A percentile compares a stretch with the other conserved stretches of the same genome.
phyloP scores from a whole-genome alignment of 2,113 vertebrate species.

The Terrapene triunguis region DNA sequence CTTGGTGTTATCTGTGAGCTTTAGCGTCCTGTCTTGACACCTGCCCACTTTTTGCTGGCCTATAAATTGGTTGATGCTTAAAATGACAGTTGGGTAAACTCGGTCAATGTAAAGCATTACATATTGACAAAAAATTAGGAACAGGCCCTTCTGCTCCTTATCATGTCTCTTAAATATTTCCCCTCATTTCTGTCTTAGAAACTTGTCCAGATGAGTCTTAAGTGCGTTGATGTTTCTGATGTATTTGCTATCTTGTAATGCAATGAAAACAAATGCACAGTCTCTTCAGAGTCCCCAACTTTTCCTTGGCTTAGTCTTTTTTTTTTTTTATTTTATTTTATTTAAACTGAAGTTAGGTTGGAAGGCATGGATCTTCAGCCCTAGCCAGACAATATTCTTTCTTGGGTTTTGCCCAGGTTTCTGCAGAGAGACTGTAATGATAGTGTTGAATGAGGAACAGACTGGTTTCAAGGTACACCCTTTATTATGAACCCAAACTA shows the following conservation, averaged over 20 bases:
- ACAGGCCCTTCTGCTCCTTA: background rate
- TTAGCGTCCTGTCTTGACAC: background rate
- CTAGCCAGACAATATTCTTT: conserved; percentile 61
- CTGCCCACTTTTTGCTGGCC: background rate
- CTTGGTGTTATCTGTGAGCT: background rate
- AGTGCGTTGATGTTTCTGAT: conserved; percentile 15
- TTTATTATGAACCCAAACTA: background rate
- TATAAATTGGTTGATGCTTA: background rate
- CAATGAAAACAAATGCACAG: conserved; percentile 20
- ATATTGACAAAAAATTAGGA: background rate
- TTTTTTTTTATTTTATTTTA: background rate
- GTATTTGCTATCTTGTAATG: conserved; percentile 37
- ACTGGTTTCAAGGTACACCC: background rate
- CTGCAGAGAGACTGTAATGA: conserved; percentile 71
- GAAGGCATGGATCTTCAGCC: conserved; percentile 66
- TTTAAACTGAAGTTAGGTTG: conserved; percentile 9
- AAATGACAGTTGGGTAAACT: background rate
- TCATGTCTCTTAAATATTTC: background rate
- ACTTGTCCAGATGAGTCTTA: background rate
- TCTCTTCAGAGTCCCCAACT: conserved; percentile 45
- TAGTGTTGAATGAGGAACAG: conserved; percentile 63
- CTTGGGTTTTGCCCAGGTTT: conserved; percentile 63
- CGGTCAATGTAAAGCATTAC: background rate
- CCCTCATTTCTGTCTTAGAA: background rate
- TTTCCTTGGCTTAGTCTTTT: conserved; percentile 63